A percentile compares a stretch with the other conserved stretches of the same genome.
Evolutionary conservation across 2,113 vertebrate species (phyloP).

Genomic region (Sinosuthora webbiana): DNA sequence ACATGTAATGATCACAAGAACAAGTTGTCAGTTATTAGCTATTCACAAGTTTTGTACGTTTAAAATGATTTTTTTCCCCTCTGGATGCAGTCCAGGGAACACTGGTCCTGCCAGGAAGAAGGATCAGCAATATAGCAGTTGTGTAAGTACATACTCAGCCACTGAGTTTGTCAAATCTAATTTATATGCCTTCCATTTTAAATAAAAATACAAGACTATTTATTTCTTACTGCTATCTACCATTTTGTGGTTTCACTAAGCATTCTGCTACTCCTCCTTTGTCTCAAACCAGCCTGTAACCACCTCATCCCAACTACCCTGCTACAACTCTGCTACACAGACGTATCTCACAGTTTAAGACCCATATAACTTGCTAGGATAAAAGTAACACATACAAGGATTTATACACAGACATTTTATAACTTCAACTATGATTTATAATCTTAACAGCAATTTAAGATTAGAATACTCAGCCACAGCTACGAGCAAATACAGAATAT

Average conservation of each 20-base stretch:
- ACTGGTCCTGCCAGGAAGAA: background rate
- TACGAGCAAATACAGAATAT: background rate
- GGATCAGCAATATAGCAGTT: background rate
- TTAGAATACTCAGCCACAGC: rapidly evolving
- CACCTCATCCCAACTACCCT: background rate
- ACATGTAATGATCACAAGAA: background rate
- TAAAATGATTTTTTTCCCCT: background rate
- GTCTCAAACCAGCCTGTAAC: background rate
- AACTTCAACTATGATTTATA: background rate
- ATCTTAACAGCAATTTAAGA: background rate
- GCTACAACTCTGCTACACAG: background rate
- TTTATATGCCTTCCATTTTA: background rate
- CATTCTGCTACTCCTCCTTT: background rate
- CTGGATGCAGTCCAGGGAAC: background rate
- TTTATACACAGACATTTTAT: background rate
- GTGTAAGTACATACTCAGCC: background rate
- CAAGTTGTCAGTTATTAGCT: background rate
- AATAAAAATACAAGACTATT: background rate
- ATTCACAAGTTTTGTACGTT: background rate
- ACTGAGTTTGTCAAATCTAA: background rate
- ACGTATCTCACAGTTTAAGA: background rate
- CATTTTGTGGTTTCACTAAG: background rate
- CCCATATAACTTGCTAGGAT: background rate
- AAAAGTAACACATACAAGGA: background rate
- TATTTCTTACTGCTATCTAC: background rate